phyloP scores from a whole-genome alignment of 2,888 invertebrate genomes.

The Desoria tigrina region DNA sequence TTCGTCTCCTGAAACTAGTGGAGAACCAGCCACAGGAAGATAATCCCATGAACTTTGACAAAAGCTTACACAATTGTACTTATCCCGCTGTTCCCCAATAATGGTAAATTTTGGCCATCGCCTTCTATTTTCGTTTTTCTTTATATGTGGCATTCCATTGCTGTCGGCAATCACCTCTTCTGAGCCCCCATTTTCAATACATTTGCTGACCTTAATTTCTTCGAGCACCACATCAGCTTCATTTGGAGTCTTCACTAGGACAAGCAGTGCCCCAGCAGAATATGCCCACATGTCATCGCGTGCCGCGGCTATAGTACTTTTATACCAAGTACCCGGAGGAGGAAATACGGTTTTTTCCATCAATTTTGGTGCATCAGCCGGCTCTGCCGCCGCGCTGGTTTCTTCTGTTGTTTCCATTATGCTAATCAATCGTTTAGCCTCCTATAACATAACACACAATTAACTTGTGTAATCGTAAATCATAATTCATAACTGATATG shows the following conservation, averaged over 20 bases:
- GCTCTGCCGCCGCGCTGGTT: too few species aligned
- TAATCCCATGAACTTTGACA: slow-evolving; percentile 35
- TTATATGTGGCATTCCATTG: background rate
- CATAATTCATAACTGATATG: too few species aligned
- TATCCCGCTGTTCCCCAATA: slow-evolving; percentile 38
- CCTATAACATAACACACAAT: too few species aligned
- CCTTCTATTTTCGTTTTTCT: background rate
- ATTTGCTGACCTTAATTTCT: too few species aligned
- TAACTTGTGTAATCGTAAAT: too few species aligned
- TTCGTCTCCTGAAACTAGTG: slow-evolving; percentile 46
- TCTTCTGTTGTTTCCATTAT: too few species aligned
- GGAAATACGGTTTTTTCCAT: slow-evolving; percentile 29
- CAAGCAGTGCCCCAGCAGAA: slow-evolving; percentile 32
- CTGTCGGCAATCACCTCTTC: too few species aligned
- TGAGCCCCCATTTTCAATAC: too few species aligned
- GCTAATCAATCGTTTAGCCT: too few species aligned
- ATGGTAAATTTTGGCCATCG: slow-evolving; percentile 43
- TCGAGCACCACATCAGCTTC: background rate
- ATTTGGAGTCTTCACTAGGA: slow-evolving; percentile 33
- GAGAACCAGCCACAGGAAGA: slow-evolving; percentile 36
- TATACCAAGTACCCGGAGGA: slow-evolving; percentile 38
- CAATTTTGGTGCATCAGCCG: too few species aligned
- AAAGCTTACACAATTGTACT: slow-evolving; percentile 39
- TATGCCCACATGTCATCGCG: slow-evolving; percentile 51
- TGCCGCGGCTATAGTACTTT: slow-evolving; percentile 33